Evolutionary conservation across 2,113 vertebrate genomes (phyloP), one percentile per base, ranked within the genome.

Genomic region (Triplophysa tibetana): DNA sequence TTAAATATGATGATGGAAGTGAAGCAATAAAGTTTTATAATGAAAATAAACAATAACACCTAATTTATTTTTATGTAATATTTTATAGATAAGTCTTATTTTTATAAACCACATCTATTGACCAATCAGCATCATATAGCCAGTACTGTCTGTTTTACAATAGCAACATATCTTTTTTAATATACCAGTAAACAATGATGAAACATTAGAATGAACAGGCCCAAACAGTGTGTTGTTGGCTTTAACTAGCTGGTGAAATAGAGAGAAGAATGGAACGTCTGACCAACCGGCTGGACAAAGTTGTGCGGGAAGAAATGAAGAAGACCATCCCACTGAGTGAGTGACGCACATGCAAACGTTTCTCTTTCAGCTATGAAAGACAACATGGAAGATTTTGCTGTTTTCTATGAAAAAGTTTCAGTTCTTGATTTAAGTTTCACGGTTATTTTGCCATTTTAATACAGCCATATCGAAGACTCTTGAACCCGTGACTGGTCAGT

Each of bases 291-390:
- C 89, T 99, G 87, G 98, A 99, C 86, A 97, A 96, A 78, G 94
- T 95, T 24, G 50, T 99, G 7, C 94, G 97, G 0, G 98, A 99
- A 0, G 98, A 99, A 84, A 94, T 98, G 90, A 98, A 98, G 91
- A 99, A 96, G 88, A 94, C 92, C 0, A 88, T 99, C n/a, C 95
- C 97, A 13, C 95, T 93, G n/a, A 94, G 98, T 99, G 91, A 94
- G 96, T 60, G 61, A 26, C 56, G 56, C 43, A 13, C 16, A 13
- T 16, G 69, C 12, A 48, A 76, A 17, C 64, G 61, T 45, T 26
- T 5, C 43, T 12, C 11, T 10, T 41, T 67, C 2, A 19, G n/a
- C 8, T 8, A 6, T 63, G 13, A 63, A 26, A 26, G 54, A 63
- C 58, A 45, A 2, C 41, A 48, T 14, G 13, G 41, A n/a, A 48